Conservation (phyloP, 92 coral and sea anemone species). For the Zoanthus solanderi region DNA sequence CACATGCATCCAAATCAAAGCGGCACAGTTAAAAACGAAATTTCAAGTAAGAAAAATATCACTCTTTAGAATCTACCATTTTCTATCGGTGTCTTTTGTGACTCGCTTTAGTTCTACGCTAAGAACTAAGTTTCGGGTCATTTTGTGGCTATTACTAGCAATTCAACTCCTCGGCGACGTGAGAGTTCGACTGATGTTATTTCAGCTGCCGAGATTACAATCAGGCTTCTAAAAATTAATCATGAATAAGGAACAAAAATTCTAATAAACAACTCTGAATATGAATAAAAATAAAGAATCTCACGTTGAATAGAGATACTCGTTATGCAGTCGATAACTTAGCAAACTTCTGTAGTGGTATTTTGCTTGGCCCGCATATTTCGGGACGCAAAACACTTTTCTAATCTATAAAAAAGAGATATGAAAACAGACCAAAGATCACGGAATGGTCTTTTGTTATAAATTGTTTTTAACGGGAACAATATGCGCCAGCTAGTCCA, state of each 20-base stretch:
- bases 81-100: background rate
- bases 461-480: constrained; percentile 42
- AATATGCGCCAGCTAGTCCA: constrained; percentile 26
- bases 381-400: background rate
- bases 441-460: constrained; percentile 35
- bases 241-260: constrained; percentile 48
- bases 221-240: constrained; percentile 46
- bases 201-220: constrained; percentile 53
- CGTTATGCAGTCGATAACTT: constrained; percentile 29
- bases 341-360: constrained; percentile 35
- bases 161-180: constrained; percentile 44
- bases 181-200: constrained; percentile 39
- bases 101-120: background rate
- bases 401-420: constrained; percentile 16
- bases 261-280: constrained; percentile 44
- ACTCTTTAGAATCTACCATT: background rate
- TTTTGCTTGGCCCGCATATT: constrained; percentile 36
- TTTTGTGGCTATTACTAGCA: constrained; percentile 37
- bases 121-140: background rate
- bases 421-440: constrained; percentile 51
- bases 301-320: constrained; percentile 23
- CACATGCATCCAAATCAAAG: constrained; percentile 48
- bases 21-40: constrained; percentile 16
- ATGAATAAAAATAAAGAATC: constrained; percentile 41
- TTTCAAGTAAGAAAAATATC: background rate